Evolutionary conservation across 1,140 invertebrate genomes (phyloP).

Genomic region (Drosophila simulans): DNA sequence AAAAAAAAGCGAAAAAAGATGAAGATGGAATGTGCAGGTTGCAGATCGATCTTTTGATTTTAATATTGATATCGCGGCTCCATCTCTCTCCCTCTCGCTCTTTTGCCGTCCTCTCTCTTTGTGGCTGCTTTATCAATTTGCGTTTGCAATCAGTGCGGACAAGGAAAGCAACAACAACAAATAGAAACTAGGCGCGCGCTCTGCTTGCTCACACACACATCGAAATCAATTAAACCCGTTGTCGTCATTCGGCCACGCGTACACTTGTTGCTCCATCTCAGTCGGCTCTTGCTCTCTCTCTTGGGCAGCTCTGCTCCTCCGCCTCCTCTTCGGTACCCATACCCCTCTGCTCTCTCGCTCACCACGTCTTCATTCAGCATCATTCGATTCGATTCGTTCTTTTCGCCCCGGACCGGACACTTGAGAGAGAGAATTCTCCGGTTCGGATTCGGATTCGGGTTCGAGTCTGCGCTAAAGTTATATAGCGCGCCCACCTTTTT

Average conservation of each 20-base stretch:
- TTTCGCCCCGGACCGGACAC: constrained; percentile 32
- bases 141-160: constrained; percentile 63
- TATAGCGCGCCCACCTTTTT: constrained; percentile 34
- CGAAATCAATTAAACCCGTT: constrained; percentile 78
- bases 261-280: constrained; percentile 63
- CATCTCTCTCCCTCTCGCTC: constrained; percentile 15
- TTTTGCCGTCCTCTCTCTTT: background rate
- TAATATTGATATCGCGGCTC: constrained; percentile 39
- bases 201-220: constrained; percentile 65
- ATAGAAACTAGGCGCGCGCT: constrained; percentile 46
- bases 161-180: constrained; percentile 15
- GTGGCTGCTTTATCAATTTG: constrained; percentile 61
- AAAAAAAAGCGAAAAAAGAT: constrained; percentile 12
- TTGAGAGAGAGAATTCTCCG: constrained; percentile 11
- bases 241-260: constrained; percentile 72
- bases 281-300: background rate
- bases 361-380: constrained; percentile 9
- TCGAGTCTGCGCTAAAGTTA: constrained; percentile 16
- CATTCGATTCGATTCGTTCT: constrained; percentile 23
- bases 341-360: constrained; percentile 12
- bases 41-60: constrained; percentile 25
- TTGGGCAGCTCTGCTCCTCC: constrained; percentile 1
- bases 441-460: background rate
- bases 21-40: constrained; percentile 11
- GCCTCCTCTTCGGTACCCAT: background rate